Evolutionary conservation across 2,888 invertebrate species (phyloP), one percentile per base, ranked within the genome.

Genomic region (Agapostemon virescens): DNA sequence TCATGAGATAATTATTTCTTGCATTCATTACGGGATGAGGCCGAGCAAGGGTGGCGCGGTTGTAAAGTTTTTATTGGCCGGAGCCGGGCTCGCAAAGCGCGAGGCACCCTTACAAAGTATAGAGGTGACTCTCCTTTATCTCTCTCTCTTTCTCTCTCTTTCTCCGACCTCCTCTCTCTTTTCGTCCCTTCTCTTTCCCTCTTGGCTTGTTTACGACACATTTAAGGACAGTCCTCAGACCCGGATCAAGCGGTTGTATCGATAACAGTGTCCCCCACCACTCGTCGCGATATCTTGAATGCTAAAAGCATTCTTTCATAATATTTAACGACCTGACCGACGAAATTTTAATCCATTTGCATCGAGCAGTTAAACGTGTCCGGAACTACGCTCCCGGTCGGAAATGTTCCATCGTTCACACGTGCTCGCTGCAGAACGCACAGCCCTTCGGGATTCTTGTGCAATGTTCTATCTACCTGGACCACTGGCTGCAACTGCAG

Each of bases 1-100:
- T 90, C 90, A 90, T 90, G 90, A 91, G 90, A 90, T 91, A 91
- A 91, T 91, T 90, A 90, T 90, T 90, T 91, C 90, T 90, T 90
- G 91, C 90, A 90, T 90, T 89, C 89, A 90, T 90, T 90, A 90
- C 85, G 81, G 70, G 81, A 69, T 76, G 88, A 26, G 64, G 72
- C 15, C 5, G 58, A 23, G 64, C 38, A 64, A 23, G 64, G 64
- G 64, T 33, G 38, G 38, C 83, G 78, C 67, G 74, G 87, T 85
- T 87, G 87, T 89, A 89, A 90, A 90, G 83, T 85, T 90, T 89
- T 90, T 90, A 89, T 87, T 87, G 85, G 85, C 73, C 69, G 63
- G 63, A 36, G 69, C 45, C 73, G 74, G 71, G 74, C 79, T 76
- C 76, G 85, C 83, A 81, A 86, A 88, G 85, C 85, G 85, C 86